A percentile compares a stretch with the other conserved stretches of the same genome.
phyloP scores from a whole-genome alignment of 64 coral and sea anemone species.

The Stichodactyla helianthus region DNA sequence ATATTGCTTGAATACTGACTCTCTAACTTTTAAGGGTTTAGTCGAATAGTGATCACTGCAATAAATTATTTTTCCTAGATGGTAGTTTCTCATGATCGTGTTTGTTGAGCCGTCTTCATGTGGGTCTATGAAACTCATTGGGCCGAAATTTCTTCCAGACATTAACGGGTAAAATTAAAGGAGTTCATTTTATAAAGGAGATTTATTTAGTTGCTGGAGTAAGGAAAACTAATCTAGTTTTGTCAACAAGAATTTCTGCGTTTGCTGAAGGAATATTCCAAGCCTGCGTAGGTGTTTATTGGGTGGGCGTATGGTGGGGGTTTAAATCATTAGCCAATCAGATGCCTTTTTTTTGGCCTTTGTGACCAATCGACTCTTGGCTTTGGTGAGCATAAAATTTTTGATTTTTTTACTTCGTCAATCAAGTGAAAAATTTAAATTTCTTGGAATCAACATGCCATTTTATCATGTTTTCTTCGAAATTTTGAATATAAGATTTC shows the following conservation, averaged over 20 bases:
- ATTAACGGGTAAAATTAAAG: neutral
- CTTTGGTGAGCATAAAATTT: neutral
- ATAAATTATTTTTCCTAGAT: neutral
- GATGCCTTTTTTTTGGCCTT: neutral
- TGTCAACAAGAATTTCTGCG: neutral
- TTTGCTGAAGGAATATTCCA: neutral
- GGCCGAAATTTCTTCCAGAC: neutral
- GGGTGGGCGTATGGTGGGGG: neutral
- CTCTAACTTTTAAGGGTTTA: neutral
- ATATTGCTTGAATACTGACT: neutral
- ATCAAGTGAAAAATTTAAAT: neutral
- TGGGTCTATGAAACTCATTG: neutral
- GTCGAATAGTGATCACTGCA: neutral
- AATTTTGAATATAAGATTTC: neutral
- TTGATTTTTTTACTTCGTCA: neutral
- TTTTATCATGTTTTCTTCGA: neutral
- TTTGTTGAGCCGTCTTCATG: neutral
- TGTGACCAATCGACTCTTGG: neutral
- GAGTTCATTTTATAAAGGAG: neutral
- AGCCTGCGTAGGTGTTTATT: neutral
- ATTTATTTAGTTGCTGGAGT: neutral
- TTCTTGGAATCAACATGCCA: neutral
- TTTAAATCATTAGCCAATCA: constrained; percentile 1
- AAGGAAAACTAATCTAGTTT: neutral
- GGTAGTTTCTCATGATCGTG: neutral